Evolutionary conservation across 2,888 invertebrate genomes (phyloP), one percentile per base, ranked within the genome.

Genomic region (Eubasilissa splendida): DNA sequence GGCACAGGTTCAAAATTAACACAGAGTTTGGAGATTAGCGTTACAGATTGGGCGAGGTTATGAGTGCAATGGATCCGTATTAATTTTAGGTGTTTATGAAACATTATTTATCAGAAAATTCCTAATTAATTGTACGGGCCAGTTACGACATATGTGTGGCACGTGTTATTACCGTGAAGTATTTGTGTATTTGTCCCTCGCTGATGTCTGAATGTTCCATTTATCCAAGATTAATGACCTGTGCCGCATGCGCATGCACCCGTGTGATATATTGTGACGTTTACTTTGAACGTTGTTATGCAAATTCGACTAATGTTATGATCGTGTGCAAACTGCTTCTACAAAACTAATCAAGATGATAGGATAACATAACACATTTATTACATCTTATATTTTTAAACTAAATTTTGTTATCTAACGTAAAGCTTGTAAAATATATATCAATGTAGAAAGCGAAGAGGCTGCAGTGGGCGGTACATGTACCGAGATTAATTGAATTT

Each of bases 151-250:
- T 63, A 63, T 7, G 4, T 42, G 42, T 42, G 33, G 31, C 33
- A 63, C 33, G 33, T 63, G 63, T 33, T 22, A 22, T 22, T 33
- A 31, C 7, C 63, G n/a, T 63, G 63, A 33, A 63, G 33, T 63
- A 10, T 63, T 63, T 63, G 31, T 31, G 42, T 12, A 33, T 12
- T 33, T 63, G 63, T 12, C 11, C 63, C 4, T 7, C 11, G 31
- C 11, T 31, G 7, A 5, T 33, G n/a, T 12, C 33, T 33, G 12
- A 3, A 63, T 9, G 12, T 63, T 63, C 0, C 33, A 63, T 63
- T 31, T 63, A 33, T 11, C 33, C 63, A 63, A 63, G 63, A 63
- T 63, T 33, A 63, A 63, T 63, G 63, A 33, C 63, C 10, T 33
- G 63, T 22, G 63, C 33, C 12, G 31, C 33, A 33, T 42, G 12